Percentiles rank a stretch among this genome's conserved stretches.
Conservation (phyloP, 1,140 invertebrate species). For the Achatina immaculata region DNA sequence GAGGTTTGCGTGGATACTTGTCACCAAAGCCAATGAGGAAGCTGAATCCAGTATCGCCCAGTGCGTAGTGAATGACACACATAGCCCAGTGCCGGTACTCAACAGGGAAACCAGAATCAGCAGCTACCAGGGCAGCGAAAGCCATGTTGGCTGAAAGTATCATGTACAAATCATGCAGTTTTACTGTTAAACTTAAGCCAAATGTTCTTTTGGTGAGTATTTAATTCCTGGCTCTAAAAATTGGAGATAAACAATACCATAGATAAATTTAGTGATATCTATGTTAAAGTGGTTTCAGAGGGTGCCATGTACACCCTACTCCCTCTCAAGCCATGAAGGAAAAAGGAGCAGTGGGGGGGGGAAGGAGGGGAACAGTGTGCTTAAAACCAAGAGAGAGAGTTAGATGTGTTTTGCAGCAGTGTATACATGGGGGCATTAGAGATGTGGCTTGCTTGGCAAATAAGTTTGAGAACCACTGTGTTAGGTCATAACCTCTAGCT, state of each 20-base stretch:
- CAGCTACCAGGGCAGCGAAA: constrained; percentile 48
- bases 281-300: neutral
- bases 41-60: constrained; percentile 76
- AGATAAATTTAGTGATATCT: neutral
- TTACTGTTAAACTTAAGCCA: no score
- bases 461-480: no score
- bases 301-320: neutral
- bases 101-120: constrained; percentile 42
- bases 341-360: no score
- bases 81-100: constrained; percentile 73
- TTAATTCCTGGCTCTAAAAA: neutral
- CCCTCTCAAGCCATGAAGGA: no score
- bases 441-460: no score
- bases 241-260: neutral
- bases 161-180: neutral
- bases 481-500: no score
- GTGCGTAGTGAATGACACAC: constrained; percentile 77
- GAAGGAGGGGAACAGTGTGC: no score
- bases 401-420: no score
- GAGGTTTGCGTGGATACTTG: constrained; percentile 73
- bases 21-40: constrained; percentile 78
- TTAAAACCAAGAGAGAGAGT: no score
- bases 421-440: no score
- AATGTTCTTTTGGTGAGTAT: neutral
- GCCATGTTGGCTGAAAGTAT: constrained; percentile 48